Evolutionary conservation across 2,797 vertebrate species (phyloP).

Genomic region (Adrianichthys oophorus): DNA sequence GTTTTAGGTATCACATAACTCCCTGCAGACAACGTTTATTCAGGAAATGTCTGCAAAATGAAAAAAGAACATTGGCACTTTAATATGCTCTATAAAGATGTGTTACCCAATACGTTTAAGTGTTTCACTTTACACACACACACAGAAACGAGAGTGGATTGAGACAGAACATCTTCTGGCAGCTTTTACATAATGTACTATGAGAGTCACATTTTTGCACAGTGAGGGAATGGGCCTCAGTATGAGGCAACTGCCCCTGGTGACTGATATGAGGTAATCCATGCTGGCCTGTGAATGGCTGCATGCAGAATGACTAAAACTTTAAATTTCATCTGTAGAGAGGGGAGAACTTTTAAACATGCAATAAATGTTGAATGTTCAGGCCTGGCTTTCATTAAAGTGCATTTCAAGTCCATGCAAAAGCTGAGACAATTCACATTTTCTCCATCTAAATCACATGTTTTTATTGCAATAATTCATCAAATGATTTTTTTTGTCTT

Average conservation of each 20-base stretch:
- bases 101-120: neutral
- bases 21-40: neutral
- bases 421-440: constrained; percentile 28
- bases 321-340: constrained; percentile 32
- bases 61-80: neutral
- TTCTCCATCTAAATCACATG: constrained; percentile 3
- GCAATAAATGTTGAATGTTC: constrained; percentile 16
- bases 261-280: constrained; percentile 59
- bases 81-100: constrained; percentile 5
- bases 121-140: neutral
- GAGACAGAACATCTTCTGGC: constrained; percentile 14
- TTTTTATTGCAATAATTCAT: constrained; percentile 14
- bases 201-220: constrained; percentile 56
- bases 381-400: constrained; percentile 55
- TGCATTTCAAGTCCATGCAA: constrained; percentile 46
- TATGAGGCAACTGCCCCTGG: constrained; percentile 60
- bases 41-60: constrained; percentile 3
- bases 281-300: constrained; percentile 36
- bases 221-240: constrained; percentile 47
- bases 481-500: neutral
- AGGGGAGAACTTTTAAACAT: constrained; percentile 14
- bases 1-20: neutral
- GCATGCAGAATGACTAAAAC: constrained; percentile 24
- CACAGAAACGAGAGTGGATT: constrained; percentile 8
- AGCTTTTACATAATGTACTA: constrained; percentile 42